phyloP scores from a whole-genome alignment of 2,888 invertebrate species.

The Nemurella pictetii region DNA sequence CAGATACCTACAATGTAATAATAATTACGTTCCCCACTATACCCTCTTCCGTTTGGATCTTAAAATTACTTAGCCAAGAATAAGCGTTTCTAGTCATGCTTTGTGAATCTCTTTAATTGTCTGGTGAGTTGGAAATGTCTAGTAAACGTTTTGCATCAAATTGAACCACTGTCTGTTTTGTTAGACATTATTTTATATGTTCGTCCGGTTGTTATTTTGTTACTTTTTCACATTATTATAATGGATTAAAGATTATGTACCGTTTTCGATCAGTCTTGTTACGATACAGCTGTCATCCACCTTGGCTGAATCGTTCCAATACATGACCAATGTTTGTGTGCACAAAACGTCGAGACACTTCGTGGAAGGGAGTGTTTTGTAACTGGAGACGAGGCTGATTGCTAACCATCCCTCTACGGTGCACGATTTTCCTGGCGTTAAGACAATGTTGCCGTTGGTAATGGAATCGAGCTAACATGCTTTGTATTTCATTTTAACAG shows the following conservation, averaged over 20 bases:
- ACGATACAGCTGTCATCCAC: too few species aligned
- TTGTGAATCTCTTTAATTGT: slow-evolving; percentile 20
- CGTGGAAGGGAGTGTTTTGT: too few species aligned
- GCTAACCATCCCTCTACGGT: too few species aligned
- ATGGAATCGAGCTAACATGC: background rate
- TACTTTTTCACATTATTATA: slow-evolving; percentile 18
- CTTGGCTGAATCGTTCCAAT: too few species aligned
- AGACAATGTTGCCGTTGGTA: background rate
- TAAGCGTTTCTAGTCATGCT: slow-evolving; percentile 28
- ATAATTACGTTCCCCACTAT: background rate
- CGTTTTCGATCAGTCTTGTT: too few species aligned
- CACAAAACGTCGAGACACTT: too few species aligned
- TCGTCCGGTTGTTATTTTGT: background rate
- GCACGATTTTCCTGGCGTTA: background rate
- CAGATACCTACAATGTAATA: background rate
- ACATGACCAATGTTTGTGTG: too few species aligned
- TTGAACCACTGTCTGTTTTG: background rate
- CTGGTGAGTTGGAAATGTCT: background rate
- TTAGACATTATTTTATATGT: background rate
- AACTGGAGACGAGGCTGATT: too few species aligned
- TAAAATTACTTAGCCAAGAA: slow-evolving; percentile 8
- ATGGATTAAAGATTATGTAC: too few species aligned
- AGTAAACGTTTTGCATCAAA: background rate
- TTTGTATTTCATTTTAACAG: background rate
- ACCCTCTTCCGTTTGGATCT: background rate